Conservation (phyloP, 2,888 invertebrate genomes). For the Embidobia sp. region DNA sequence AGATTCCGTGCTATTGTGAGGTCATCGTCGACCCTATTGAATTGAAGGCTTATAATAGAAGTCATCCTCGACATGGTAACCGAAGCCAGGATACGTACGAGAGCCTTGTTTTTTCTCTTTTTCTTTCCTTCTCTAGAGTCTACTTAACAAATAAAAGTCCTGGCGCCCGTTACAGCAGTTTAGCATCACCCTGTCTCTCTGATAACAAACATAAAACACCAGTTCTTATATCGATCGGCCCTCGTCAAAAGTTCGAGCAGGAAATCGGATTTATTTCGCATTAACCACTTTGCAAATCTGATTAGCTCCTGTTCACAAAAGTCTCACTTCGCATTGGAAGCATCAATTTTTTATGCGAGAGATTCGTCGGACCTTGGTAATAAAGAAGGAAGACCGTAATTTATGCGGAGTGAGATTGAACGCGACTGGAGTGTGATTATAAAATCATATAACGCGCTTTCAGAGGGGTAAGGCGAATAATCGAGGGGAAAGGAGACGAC, state of each 20-base stretch:
- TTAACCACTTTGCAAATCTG: too few relatives aligned
- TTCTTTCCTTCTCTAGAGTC: conserved; percentile 1
- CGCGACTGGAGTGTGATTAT: conserved; percentile 4
- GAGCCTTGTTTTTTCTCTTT: conserved; percentile 9
- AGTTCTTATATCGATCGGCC: too few relatives aligned
- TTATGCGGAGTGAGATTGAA: too few relatives aligned
- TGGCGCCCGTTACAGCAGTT: conserved; percentile 13
- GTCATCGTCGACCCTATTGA: conserved; percentile 73
- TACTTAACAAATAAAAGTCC: conserved; percentile 58
- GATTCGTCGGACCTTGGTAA: too few relatives aligned
- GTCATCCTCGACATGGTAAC: conserved; percentile 71
- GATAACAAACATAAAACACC: too few relatives aligned
- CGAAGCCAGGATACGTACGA: conserved; percentile 49
- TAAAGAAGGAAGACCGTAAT: too few relatives aligned
- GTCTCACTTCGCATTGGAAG: too few relatives aligned
- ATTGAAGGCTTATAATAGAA: conserved; percentile 69
- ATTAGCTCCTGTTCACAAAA: too few relatives aligned
- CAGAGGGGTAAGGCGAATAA: conserved; percentile 27
- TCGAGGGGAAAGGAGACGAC: too few relatives aligned
- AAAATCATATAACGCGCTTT: conserved; percentile 5
- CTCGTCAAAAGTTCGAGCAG: too few relatives aligned
- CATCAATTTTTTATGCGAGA: too few relatives aligned
- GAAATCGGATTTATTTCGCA: too few relatives aligned
- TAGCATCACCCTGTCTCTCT: not conserved
- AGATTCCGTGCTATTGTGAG: conserved; percentile 70